phyloP scores from a whole-genome alignment of 2,797 vertebrate genomes.

The Artibeus jamaicensis region DNA sequence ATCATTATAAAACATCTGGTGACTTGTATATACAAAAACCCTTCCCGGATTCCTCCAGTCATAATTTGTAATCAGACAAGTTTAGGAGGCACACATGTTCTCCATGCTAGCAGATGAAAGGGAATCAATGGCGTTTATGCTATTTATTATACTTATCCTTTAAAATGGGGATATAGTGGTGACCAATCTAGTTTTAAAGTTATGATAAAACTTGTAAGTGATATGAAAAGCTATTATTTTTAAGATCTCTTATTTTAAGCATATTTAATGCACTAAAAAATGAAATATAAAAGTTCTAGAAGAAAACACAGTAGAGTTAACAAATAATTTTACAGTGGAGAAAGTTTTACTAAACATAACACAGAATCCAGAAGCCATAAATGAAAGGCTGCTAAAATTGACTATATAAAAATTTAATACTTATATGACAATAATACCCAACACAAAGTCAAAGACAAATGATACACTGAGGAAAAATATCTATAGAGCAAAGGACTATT shows the following conservation, averaged over 20 bases:
- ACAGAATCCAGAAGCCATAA: slow-evolving; percentile 14
- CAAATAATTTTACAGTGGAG: background rate
- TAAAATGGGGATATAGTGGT: background rate
- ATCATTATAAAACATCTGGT: slow-evolving; percentile 76
- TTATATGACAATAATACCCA: background rate
- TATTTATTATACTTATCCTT: background rate
- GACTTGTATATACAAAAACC: slow-evolving; percentile 66
- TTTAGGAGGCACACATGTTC: slow-evolving; percentile 63
- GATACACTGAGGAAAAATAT: background rate
- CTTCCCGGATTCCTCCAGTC: slow-evolving; percentile 60
- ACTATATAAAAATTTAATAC: background rate
- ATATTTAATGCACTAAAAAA: background rate
- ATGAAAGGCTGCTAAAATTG: slow-evolving; percentile 7
- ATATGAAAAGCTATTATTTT: slow-evolving; percentile 4
- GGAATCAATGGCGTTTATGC: background rate
- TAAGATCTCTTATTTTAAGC: background rate
- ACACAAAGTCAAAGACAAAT: slow-evolving; percentile 25
- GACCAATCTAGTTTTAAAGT: background rate
- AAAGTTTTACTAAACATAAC: background rate
- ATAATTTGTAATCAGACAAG: slow-evolving; percentile 72
- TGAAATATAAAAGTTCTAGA: slow-evolving; percentile 24
- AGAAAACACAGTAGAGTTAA: slow-evolving; percentile 25
- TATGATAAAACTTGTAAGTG: background rate
- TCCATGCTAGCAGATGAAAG: slow-evolving; percentile 32
- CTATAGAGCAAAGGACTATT: background rate